phyloP scores from a whole-genome alignment of 2,113 vertebrate species.

The Ellobius talpinus region DNA sequence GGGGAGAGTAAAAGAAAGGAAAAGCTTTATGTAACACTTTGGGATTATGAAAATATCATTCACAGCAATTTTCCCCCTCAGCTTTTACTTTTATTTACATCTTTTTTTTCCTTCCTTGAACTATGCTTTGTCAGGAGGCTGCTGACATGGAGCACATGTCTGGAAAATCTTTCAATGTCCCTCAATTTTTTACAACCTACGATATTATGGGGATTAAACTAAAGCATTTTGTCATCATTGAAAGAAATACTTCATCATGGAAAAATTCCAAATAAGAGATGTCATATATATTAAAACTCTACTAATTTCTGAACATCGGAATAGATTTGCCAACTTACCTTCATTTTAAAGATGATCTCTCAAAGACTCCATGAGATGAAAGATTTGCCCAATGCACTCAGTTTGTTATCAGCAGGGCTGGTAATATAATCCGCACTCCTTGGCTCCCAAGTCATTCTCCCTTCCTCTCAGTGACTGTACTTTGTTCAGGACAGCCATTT shows the following conservation, averaged over 20 bases:
- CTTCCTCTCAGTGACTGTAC: not conserved
- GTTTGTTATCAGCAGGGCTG: not conserved
- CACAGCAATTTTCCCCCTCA: not conserved
- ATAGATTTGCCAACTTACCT: not conserved
- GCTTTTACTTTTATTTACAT: conserved; percentile 38
- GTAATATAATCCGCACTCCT: conserved; percentile 27
- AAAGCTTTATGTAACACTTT: not conserved
- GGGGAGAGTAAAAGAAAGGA: not conserved
- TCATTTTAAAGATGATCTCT: conserved; percentile 43
- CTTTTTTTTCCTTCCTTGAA: not conserved
- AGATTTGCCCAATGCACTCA: not conserved
- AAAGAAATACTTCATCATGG: not conserved
- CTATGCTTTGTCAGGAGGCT: not conserved
- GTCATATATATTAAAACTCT: not conserved
- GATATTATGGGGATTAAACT: not conserved
- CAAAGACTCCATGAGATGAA: not conserved
- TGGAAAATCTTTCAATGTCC: conserved; percentile 23
- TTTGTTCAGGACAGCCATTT: not conserved
- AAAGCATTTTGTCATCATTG: not conserved
- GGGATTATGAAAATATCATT: not conserved
- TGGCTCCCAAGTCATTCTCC: not conserved
- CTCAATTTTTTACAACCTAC: conserved; percentile 15
- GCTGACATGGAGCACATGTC: not conserved
- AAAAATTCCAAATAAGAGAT: not conserved
- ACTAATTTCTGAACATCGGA: not conserved